phyloP scores from a whole-genome alignment of 1,140 invertebrate species.

The Ips nitidus region DNA sequence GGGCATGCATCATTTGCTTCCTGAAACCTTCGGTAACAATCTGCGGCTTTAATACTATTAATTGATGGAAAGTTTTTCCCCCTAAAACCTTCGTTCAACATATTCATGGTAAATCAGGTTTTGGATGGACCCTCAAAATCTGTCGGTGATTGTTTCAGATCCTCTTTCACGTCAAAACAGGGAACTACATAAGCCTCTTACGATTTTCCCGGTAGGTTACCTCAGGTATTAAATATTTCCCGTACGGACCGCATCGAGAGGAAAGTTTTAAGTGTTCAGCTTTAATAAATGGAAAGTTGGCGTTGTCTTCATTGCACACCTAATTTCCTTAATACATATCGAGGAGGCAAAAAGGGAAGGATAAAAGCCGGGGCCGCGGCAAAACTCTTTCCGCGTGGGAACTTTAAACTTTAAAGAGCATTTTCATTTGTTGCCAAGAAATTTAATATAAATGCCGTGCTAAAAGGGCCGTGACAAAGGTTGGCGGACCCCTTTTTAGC shows the following conservation, averaged over 20 bases:
- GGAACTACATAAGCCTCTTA: conserved; percentile 14
- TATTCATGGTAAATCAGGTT: no score
- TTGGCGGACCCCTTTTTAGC: not conserved
- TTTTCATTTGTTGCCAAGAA: conserved; percentile 25
- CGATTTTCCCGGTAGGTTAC: not conserved
- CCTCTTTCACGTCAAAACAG: conserved; percentile 10
- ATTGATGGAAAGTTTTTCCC: no score
- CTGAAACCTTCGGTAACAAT: no score
- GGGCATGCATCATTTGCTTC: no score
- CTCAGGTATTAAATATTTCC: conserved; percentile 4
- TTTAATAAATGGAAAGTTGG: not conserved
- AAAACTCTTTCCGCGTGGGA: conserved; percentile 9
- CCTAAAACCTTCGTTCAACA: no score
- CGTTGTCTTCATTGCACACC: conserved; percentile 5
- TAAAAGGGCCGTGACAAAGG: conserved; percentile 21
- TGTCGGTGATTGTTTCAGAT: conserved; percentile 10
- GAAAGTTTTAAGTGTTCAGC: not conserved
- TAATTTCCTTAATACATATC: conserved; percentile 15
- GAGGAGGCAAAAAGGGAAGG: conserved; percentile 2
- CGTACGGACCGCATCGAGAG: not conserved
- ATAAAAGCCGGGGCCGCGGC: conserved; percentile 5
- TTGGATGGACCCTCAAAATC: conserved; percentile 4
- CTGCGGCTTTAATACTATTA: no score
- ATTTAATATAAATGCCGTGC: conserved; percentile 18
- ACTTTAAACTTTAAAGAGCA: conserved; percentile 25